Conservation (phyloP, 2,888 invertebrate species). For the Meiosimyza platycephala region DNA sequence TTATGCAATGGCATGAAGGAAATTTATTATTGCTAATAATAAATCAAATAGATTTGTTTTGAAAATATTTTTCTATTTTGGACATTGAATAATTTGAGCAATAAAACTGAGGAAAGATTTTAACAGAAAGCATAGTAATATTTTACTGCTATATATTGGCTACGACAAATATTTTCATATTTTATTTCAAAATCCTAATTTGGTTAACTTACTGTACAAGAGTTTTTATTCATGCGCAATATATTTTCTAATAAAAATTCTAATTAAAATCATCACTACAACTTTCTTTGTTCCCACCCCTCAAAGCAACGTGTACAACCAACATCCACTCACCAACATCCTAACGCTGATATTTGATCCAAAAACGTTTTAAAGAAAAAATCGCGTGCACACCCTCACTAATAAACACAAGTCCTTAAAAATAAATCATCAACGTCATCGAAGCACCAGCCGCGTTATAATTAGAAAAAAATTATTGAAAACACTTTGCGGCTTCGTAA, state of each 20-base stretch:
- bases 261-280: no score
- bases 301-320: background rate
- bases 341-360: constrained; percentile 24
- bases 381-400: background rate
- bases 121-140: no score
- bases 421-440: constrained; percentile 18
- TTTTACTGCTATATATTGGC: no score
- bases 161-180: no score
- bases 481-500: constrained; percentile 36
- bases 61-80: constrained; percentile 20
- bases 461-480: constrained; percentile 36
- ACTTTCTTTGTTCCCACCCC: background rate
- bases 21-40: constrained; percentile 50
- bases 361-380: constrained; percentile 12
- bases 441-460: constrained; percentile 28
- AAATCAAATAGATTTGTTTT: constrained; percentile 47
- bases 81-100: no score
- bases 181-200: no score
- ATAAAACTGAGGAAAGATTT: no score
- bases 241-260: no score
- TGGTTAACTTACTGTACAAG: no score
- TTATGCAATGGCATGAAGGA: constrained; percentile 49
- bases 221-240: no score
- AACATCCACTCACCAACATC: background rate
- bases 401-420: no score